phyloP scores from a whole-genome alignment of 1,140 invertebrate species.

The Globodera ellingtonae region DNA sequence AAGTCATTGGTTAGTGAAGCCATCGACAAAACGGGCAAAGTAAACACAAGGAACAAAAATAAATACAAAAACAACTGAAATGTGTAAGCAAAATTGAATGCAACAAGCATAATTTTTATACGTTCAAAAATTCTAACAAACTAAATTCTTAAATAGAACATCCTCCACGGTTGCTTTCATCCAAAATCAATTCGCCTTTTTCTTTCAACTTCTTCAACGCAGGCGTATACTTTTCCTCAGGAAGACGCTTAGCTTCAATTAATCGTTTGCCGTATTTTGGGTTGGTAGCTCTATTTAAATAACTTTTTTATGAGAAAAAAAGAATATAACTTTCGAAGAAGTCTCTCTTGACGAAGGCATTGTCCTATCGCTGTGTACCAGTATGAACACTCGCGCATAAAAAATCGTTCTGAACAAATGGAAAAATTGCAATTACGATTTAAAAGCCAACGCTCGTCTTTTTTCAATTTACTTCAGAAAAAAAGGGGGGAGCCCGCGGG shows the following conservation, averaged over 20 bases:
- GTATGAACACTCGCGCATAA: slow-evolving; percentile 39
- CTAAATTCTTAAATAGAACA: slow-evolving; percentile 47
- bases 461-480: too few species aligned
- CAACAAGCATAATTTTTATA: too few species aligned
- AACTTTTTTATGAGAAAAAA: background rate
- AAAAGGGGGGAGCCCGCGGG: too few species aligned
- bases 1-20: slow-evolving; percentile 35
- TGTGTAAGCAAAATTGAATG: too few species aligned
- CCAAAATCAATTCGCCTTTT: slow-evolving; percentile 44
- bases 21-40: background rate
- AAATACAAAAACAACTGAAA: too few species aligned
- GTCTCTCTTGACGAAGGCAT: slow-evolving; percentile 61
- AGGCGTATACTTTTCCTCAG: slow-evolving; percentile 58
- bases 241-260: slow-evolving; percentile 52
- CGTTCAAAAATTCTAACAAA: too few species aligned
- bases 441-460: too few species aligned
- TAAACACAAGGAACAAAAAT: background rate
- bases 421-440: background rate
- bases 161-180: slow-evolving; percentile 36
- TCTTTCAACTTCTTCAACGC: slow-evolving; percentile 56
- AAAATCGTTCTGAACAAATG: background rate
- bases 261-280: slow-evolving; percentile 53
- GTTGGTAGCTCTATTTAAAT: slow-evolving; percentile 53
- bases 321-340: slow-evolving; percentile 54
- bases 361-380: slow-evolving; percentile 63